Conservation (phyloP, 2,888 invertebrate genomes). For the Agriotes lineatus region DNA sequence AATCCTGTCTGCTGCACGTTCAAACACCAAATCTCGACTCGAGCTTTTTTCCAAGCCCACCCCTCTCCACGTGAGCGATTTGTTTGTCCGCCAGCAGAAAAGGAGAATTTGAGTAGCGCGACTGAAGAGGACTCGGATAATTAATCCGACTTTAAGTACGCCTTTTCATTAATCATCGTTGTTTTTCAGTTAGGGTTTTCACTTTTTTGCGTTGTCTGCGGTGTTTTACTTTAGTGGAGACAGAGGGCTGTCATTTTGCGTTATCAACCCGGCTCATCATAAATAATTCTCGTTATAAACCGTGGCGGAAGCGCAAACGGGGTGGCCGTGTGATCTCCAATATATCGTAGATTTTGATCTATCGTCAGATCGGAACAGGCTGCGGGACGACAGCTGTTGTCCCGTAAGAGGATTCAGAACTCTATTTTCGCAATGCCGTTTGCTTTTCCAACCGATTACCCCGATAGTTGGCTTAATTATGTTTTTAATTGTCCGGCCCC, state of each 20-base stretch:
- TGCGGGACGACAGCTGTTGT: constrained; percentile 1
- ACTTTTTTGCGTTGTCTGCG: constrained; percentile 23
- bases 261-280: constrained; percentile 48
- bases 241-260: constrained; percentile 44
- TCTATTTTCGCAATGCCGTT: not conserved
- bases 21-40: not conserved
- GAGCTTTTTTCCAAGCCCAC: not conserved
- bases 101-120: too few species aligned
- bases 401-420: not conserved
- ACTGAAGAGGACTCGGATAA: constrained; percentile 4
- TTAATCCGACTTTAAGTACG: constrained; percentile 26
- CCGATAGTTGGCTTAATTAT: constrained; percentile 5
- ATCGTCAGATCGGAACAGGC: constrained; percentile 10
- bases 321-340: constrained; percentile 28
- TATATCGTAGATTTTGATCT: constrained; percentile 16
- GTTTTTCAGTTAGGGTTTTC: constrained; percentile 14
- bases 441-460: not conserved
- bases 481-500: constrained; percentile 3
- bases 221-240: constrained; percentile 31
- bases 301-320: constrained; percentile 24
- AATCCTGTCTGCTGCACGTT: constrained; percentile 8
- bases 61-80: too few species aligned
- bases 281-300: constrained; percentile 48
- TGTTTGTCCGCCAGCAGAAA: too few species aligned
- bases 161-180: constrained; percentile 20